phyloP scores from a whole-genome alignment of 1,140 invertebrate species.

The Cherax quadricarinatus region DNA sequence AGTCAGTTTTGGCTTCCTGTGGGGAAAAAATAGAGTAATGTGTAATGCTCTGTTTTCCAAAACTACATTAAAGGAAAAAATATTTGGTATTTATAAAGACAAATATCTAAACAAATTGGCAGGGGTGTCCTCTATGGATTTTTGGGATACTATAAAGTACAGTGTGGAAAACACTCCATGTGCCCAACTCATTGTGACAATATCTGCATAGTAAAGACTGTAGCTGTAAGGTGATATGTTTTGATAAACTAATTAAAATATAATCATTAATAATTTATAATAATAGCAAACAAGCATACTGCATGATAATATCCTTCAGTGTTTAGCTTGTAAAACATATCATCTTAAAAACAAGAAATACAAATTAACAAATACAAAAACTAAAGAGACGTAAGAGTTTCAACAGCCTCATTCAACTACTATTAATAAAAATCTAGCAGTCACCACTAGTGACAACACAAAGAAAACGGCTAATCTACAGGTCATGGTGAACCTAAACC shows the following conservation, averaged over 20 bases:
- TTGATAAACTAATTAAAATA: background rate
- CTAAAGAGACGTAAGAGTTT: background rate
- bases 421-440: conserved; percentile 1
- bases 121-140: background rate
- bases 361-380: background rate
- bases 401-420: conserved; percentile 4
- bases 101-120: background rate
- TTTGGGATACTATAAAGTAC: background rate
- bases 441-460: background rate
- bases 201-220: background rate
- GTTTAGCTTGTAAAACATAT: background rate
- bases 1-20: background rate
- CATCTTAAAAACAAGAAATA: background rate
- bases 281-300: too few species aligned
- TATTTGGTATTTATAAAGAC: background rate
- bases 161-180: background rate
- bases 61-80: background rate
- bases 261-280: background rate
- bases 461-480: background rate
- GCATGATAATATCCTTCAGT: too few species aligned
- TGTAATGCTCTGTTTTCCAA: background rate
- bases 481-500: background rate
- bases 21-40: background rate
- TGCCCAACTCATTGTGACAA: background rate
- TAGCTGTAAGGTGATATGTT: background rate